Conservation (phyloP, 2,113 vertebrate species). For the Leucosticte australis region DNA sequence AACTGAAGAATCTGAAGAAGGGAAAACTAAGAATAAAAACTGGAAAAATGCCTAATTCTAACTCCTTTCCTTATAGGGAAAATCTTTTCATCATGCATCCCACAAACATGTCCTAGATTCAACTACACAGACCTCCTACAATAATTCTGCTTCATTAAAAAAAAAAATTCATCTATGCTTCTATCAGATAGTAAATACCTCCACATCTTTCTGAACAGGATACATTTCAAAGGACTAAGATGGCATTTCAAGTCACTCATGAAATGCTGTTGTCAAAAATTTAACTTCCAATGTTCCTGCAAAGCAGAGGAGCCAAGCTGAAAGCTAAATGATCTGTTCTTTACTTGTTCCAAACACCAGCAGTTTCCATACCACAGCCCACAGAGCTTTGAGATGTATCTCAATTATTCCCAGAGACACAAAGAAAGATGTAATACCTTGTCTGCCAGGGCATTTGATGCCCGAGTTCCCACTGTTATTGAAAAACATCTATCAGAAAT, state of each 20-base stretch:
- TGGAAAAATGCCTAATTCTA: not conserved
- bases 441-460: not conserved
- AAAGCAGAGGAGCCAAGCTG: not conserved
- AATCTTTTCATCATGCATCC: not conserved
- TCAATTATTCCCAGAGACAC: not conserved
- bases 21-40: not conserved
- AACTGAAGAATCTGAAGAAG: conserved; percentile 91
- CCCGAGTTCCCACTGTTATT: not conserved
- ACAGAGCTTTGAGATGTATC: not conserved
- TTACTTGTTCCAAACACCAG: not conserved
- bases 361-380: not conserved
- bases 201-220: not conserved
- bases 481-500: conserved; percentile 5
- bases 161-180: not conserved
- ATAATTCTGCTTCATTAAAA: not conserved
- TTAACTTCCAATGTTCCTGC: not conserved
- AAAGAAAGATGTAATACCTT: not conserved
- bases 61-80: not conserved
- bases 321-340: not conserved
- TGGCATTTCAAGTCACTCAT: not conserved
- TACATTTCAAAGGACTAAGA: not conserved
- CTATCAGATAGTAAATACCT: not conserved
- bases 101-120: not conserved
- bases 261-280: not conserved
- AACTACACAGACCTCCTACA: not conserved